Conservation (phyloP, 2,888 invertebrate genomes). For the Drosophila maculinotata region DNA sequence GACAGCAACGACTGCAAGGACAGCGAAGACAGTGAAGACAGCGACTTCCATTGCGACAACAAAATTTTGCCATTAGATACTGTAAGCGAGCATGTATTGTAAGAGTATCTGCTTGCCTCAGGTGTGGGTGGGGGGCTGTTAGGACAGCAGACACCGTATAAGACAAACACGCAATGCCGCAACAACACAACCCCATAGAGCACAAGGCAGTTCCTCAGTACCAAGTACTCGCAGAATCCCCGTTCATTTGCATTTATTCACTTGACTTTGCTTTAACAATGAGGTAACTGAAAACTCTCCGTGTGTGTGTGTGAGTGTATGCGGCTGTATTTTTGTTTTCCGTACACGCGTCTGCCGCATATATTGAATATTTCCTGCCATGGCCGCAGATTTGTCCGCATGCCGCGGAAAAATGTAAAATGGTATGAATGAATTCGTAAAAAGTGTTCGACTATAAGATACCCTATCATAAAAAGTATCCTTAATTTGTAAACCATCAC, state of each 20-base stretch:
- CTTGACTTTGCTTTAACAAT: slow-evolving; percentile 79
- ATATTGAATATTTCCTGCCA: slow-evolving; percentile 75
- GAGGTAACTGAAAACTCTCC: slow-evolving; percentile 44
- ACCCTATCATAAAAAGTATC: slow-evolving; percentile 7
- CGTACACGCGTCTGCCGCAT: slow-evolving; percentile 62
- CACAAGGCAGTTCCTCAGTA: slow-evolving; percentile 20
- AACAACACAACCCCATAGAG: slow-evolving; percentile 16
- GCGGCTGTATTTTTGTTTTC: slow-evolving; percentile 31
- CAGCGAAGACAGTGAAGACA: slow-evolving; percentile 73
- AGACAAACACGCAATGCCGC: slow-evolving; percentile 35
- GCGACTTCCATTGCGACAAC: slow-evolving; percentile 56
- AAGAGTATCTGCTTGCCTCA: slow-evolving; percentile 40
- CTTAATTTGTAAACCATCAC: too few species aligned
- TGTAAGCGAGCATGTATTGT: slow-evolving; percentile 71
- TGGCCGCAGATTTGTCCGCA: slow-evolving; percentile 63
- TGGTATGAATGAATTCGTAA: neutral
- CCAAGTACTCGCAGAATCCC: slow-evolving; percentile 19
- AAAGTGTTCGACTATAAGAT: neutral
- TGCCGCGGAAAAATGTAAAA: slow-evolving; percentile 30
- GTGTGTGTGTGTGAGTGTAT: neutral
- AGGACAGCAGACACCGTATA: slow-evolving; percentile 17
- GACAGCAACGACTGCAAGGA: slow-evolving; percentile 70
- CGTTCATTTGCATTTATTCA: slow-evolving; percentile 77
- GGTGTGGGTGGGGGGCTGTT: neutral
- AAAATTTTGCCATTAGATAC: slow-evolving; percentile 75